phyloP scores from a whole-genome alignment of 2,888 invertebrate genomes.

The Melolontha melolontha region DNA sequence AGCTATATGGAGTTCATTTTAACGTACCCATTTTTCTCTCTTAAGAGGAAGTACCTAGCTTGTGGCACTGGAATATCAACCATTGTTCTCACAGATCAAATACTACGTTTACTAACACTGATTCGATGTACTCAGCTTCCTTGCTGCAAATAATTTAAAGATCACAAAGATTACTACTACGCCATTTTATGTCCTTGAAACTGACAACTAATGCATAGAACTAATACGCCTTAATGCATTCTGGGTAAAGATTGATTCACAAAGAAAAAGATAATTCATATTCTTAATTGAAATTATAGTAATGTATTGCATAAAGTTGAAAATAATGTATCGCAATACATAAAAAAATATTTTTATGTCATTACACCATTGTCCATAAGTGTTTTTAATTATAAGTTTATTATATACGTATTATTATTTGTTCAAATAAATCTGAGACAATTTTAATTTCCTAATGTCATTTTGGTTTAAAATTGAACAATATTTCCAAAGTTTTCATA shows the following conservation, averaged over 20 bases:
- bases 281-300: no score
- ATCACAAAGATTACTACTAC: neutral
- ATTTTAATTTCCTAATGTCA: no score
- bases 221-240: no score
- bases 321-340: no score
- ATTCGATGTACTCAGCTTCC: neutral
- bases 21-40: constrained; percentile 48
- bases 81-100: constrained; percentile 36
- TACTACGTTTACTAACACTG: constrained; percentile 3
- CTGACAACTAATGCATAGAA: neutral
- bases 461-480: no score
- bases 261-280: neutral
- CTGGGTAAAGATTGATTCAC: neutral
- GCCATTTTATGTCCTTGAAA: constrained; percentile 25
- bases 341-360: no score
- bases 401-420: no score
- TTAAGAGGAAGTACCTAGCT: constrained; percentile 49
- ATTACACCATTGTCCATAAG: no score
- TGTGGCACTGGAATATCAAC: constrained; percentile 48
- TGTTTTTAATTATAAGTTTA: no score
- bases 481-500: no score
- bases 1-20: neutral
- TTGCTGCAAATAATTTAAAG: neutral
- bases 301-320: no score
- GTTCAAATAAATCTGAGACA: no score